Evolutionary conservation across 1,140 invertebrate genomes (phyloP), one percentile per base, ranked within the genome.

Genomic region (Lordiphosa stackelbergi): DNA sequence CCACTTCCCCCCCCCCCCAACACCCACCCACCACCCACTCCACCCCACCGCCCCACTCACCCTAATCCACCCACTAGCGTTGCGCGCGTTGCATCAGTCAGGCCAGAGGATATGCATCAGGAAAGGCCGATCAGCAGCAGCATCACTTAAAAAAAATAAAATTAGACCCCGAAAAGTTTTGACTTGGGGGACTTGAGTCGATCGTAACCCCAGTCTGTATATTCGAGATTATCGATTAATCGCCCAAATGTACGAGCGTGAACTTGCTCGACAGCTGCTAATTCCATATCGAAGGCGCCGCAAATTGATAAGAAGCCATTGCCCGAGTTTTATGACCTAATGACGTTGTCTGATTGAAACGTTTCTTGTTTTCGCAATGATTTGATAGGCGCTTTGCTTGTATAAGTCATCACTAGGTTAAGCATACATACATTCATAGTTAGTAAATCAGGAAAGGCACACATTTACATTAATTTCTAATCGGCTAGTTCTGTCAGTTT

Each of bases 261-360:
- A 40, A 61, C 47, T 13, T 54, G 53, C 58, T 1, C 7, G 5
- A 57, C 48, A 51, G 11, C 28, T 31, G 22, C 38, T 34, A 63
- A 66, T 19, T 19, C 35, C 7, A 11, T n/a, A 12, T 37, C 13
- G 35, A 48, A 66, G 46, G 46, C 48, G 49, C 53, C 31, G 24
- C 19, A 11, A 24, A 47, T 48, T 62, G 69, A 69, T 73, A 56
- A 55, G 40, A 52, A 60, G 55, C 35, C 64, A 47, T 48, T 61
- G 65, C 45, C 45, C 69, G 69, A 60, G 46, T 47, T 55, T 73
- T 79, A 65, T 55, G 56, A 79, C 69, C 63, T 69, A 16, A 19
- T 36, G 49, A 42, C 69, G 66, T 36, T 35, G 37, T 34, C 35
- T 52, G 52, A 70, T 74, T 74, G 72, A 38, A 34, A 22, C 56